Percentiles rank a stretch among this genome's conserved stretches.
Evolutionary conservation across 2,113 vertebrate genomes (phyloP).

Genomic region (Orycteropus afer): DNA sequence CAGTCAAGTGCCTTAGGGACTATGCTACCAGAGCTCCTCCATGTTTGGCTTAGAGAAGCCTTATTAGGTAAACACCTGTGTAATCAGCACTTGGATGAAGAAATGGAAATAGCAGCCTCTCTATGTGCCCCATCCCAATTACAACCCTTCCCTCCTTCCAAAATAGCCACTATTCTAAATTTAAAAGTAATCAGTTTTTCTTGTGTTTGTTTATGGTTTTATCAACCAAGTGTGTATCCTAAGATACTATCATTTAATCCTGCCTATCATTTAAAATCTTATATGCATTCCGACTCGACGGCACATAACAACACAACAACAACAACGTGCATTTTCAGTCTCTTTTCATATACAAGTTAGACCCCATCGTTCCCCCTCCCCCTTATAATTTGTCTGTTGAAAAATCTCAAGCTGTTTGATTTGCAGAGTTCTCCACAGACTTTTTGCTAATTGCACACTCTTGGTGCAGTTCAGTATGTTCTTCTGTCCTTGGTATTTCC

Average conservation of each 20-base stretch:
- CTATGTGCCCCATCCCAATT: not conserved
- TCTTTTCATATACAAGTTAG: not conserved
- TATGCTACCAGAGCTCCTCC: too few relatives aligned
- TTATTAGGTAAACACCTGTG: not conserved
- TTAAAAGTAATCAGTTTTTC: not conserved
- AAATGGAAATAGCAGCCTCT: not conserved
- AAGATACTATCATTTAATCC: not conserved
- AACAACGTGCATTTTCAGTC: not conserved
- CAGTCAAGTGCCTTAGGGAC: too few relatives aligned
- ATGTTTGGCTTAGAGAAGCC: not conserved
- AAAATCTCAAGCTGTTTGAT: not conserved
- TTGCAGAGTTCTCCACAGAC: not conserved
- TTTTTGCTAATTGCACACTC: not conserved
- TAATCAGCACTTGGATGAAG: not conserved
- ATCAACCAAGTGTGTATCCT: not conserved
- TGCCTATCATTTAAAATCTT: not conserved
- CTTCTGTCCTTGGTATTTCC: not conserved
- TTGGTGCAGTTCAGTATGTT: not conserved
- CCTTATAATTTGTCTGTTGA: not conserved
- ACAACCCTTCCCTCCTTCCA: not conserved
- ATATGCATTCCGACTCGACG: too few relatives aligned
- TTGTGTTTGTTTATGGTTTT: not conserved
- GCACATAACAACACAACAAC: too few relatives aligned
- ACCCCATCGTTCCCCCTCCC: not conserved
- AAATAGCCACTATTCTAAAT: not conserved